Evolutionary conservation across 2,888 invertebrate species (phyloP).

Genomic region (Epirrhoe alternata): DNA sequence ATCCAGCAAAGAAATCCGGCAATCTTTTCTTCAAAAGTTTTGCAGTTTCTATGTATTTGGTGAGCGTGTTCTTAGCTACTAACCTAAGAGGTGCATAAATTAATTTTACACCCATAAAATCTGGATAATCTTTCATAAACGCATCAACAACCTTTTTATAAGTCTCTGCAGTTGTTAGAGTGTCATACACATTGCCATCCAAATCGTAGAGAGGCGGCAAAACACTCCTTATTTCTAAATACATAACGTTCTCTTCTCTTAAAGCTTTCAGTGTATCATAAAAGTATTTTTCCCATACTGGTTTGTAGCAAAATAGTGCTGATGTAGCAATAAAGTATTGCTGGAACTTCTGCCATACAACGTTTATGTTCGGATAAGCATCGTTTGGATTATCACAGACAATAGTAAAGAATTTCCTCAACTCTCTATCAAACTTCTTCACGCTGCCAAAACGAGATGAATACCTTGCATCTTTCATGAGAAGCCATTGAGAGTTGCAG

Average conservation of each 20-base stretch:
- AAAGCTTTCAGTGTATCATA: conserved; percentile 87
- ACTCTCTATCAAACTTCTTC: conserved; percentile 78
- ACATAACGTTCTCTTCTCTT: conserved; percentile 88
- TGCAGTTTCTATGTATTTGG: conserved; percentile 76
- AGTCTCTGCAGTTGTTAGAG: conserved; percentile 81
- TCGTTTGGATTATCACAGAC: conserved; percentile 75
- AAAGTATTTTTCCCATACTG: conserved; percentile 88
- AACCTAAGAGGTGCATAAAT: conserved; percentile 88
- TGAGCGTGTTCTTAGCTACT: conserved; percentile 68
- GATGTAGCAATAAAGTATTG: conserved; percentile 81
- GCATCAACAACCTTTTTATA: conserved; percentile 84
- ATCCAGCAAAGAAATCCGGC: conserved; percentile 90
- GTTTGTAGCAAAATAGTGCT: conserved; percentile 85
- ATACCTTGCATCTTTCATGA: conserved; percentile 77
- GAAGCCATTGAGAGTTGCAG: conserved; percentile 75
- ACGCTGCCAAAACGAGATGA: conserved; percentile 67
- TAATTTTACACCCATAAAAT: conserved; percentile 88
- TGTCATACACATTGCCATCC: conserved; percentile 83
- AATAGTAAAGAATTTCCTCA: conserved; percentile 84
- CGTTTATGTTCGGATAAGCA: conserved; percentile 82
- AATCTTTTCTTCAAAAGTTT: conserved; percentile 75
- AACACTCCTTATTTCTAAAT: conserved; percentile 87
- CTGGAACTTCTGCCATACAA: conserved; percentile 86
- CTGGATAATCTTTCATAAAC: conserved; percentile 86
- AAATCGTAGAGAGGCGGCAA: conserved; percentile 88